phyloP scores from a whole-genome alignment of 53 echinoderm and acorn worm species.

The Echinometra lucunter region DNA sequence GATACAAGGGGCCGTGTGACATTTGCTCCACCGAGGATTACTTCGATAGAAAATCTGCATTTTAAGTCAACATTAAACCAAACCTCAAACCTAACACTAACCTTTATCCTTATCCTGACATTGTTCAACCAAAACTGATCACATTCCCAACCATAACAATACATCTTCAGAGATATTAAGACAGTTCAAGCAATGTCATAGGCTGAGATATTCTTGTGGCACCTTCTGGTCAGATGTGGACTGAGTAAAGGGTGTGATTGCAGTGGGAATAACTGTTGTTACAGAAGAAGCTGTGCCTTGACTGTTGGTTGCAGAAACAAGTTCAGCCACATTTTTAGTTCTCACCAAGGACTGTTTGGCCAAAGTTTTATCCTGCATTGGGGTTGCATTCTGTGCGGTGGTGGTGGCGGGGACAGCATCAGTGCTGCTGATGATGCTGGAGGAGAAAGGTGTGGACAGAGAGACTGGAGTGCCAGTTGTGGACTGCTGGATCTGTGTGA shows the following conservation, averaged over 20 bases:
- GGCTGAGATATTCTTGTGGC: too few relatives aligned
- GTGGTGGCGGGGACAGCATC: conserved; percentile 48
- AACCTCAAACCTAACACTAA: too few relatives aligned
- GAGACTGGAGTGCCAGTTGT: conserved; percentile 49
- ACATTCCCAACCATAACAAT: too few relatives aligned
- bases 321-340: conserved; percentile 75
- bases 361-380: conserved; percentile 62
- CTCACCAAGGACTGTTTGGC: conserved; percentile 59
- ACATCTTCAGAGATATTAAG: too few relatives aligned
- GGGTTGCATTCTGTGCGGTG: conserved; percentile 64
- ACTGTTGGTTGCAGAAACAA: conserved; percentile 75
- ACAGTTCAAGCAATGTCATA: too few relatives aligned
- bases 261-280: conserved; percentile 80
- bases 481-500: conserved; percentile 43
- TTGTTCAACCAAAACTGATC: too few relatives aligned
- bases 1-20: conserved; percentile 20
- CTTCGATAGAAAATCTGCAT: too few relatives aligned
- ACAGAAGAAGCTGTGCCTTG: conserved; percentile 58
- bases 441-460: conserved; percentile 62
- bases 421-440: conserved; percentile 2
- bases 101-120: too few relatives aligned
- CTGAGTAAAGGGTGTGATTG: conserved; percentile 75
- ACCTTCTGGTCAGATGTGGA: conserved; percentile 26
- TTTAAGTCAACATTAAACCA: too few relatives aligned
- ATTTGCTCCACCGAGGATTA: too few relatives aligned